phyloP scores from a whole-genome alignment of 2,113 vertebrate genomes.

The Chaetodon auriga region DNA sequence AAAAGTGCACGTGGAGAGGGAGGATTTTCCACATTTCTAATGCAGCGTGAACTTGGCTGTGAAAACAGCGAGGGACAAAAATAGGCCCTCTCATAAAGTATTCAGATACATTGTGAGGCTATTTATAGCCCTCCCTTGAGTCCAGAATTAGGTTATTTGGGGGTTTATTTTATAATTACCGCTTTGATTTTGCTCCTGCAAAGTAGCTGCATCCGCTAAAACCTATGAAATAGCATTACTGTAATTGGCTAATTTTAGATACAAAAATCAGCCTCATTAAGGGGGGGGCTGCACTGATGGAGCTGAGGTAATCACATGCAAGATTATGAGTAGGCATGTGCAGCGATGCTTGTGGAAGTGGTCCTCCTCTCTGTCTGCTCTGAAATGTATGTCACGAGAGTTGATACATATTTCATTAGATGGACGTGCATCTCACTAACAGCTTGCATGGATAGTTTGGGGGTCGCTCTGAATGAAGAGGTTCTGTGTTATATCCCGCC shows the following conservation, averaged over 20 bases:
- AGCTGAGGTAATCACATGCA: conserved; percentile 51
- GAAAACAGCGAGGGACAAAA: conserved; percentile 56
- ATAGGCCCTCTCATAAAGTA: conserved; percentile 75
- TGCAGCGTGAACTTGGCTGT: conserved; percentile 49
- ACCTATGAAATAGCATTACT: conserved; percentile 37
- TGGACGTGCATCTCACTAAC: conserved; percentile 23
- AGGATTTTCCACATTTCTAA: conserved; percentile 53
- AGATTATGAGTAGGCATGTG: conserved; percentile 59
- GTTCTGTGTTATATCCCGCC: background rate
- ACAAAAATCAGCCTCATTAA: background rate
- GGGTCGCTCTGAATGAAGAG: conserved; percentile 32
- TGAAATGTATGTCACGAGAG: conserved; percentile 71
- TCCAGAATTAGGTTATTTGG: conserved; percentile 62
- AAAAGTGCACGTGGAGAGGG: conserved; percentile 24
- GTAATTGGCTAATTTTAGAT: conserved; percentile 44
- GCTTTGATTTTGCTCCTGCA: conserved; percentile 28
- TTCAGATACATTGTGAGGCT: conserved; percentile 67
- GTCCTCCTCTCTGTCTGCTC: conserved; percentile 39
- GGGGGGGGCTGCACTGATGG: conserved; percentile 3
- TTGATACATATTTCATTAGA: conserved; percentile 70
- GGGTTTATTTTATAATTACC: conserved; percentile 56
- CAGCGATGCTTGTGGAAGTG: conserved; percentile 24
- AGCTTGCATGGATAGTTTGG: conserved; percentile 32
- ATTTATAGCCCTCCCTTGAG: conserved; percentile 66
- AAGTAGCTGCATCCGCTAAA: conserved; percentile 38